A percentile compares a stretch with the other conserved stretches of the same genome.
phyloP scores from a whole-genome alignment of 1,140 invertebrate genomes.

The Glossosoma conforme region DNA sequence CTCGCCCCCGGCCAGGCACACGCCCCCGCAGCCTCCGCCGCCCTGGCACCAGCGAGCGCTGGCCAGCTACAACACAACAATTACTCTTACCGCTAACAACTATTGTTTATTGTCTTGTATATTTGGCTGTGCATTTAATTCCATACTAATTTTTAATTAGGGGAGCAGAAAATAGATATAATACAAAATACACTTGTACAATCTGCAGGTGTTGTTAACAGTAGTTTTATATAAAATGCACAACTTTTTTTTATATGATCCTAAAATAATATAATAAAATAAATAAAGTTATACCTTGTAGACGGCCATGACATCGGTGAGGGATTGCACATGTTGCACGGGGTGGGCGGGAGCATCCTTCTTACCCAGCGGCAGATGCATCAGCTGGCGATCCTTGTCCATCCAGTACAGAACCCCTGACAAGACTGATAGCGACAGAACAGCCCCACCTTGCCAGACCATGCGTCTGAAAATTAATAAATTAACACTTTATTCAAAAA shows the following conservation, averaged over 20 bases:
- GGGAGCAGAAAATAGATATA: too few relatives aligned
- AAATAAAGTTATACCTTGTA: slow-evolving; percentile 37
- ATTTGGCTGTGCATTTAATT: too few relatives aligned
- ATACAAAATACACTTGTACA: too few relatives aligned
- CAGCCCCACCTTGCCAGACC: slow-evolving; percentile 49
- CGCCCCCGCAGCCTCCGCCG: slow-evolving; percentile 67
- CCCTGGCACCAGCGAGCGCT: slow-evolving; percentile 38
- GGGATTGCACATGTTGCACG: slow-evolving; percentile 47
- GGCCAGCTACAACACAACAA: slow-evolving; percentile 30
- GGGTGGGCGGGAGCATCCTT: slow-evolving; percentile 46
- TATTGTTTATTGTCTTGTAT: too few relatives aligned
- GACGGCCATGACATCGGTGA: slow-evolving; percentile 59
- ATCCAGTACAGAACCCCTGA: slow-evolving; percentile 77
- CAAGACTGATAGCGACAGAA: slow-evolving; percentile 60
- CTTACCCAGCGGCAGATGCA: slow-evolving; percentile 49
- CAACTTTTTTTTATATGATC: too few relatives aligned
- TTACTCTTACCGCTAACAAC: too few relatives aligned
- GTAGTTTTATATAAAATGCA: too few relatives aligned
- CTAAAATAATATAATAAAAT: not conserved
- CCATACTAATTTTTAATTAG: slow-evolving; percentile 32
- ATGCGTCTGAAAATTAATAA: slow-evolving; percentile 35
- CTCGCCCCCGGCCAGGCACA: slow-evolving; percentile 42
- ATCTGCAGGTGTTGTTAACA: too few relatives aligned
- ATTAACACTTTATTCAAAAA: not conserved
- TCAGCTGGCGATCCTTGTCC: slow-evolving; percentile 62